Base-by-base conservation (phyloP, 1,140 invertebrate species). In the Pollicipes pollicipes region DNA sequence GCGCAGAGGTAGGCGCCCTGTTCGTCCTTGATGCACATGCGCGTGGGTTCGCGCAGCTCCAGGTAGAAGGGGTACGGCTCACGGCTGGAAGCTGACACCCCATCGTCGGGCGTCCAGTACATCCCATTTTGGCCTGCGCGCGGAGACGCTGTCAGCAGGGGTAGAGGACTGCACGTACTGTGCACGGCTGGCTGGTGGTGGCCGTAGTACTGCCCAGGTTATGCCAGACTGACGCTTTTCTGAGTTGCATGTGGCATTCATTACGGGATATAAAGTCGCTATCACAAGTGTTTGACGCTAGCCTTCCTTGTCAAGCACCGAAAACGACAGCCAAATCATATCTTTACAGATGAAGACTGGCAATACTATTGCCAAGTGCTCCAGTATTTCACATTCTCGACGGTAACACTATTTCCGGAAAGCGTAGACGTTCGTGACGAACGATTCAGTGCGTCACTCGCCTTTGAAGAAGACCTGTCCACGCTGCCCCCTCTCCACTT, bases 391-490 rank as follows among this genome's bases (percentile, higher is more conserved):
- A n/a, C n/a, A n/a, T n/a, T n/a, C n/a, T n/a, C n/a, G n/a, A n/a
- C n/a, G n/a, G n/a, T n/a, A n/a, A n/a, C n/a, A n/a, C n/a, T n/a
- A n/a, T n/a, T n/a, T n/a, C n/a, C n/a, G n/a, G n/a, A n/a, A n/a
- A n/a, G n/a, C n/a, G n/a, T n/a, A n/a, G n/a, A n/a, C n/a, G n/a
- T n/a, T n/a, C n/a, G n/a, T n/a, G n/a, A n/a, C n/a, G 68, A 26
- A 6, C 6, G 28, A 66, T 10, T 58, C 3, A 29, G 45, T 31
- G 37, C 31, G 63, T 68, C 27, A 68, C 75, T 79, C 82, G 94
- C 92, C 92, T 87, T 96, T 97, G 79, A 98, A 90, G 79, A 89
- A 88, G 58, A 97, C 93, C 64, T 90, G 81, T 30, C 95, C 95
- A 77, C 91, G 90, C 73, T 93, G 90, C 72, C 88, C 89, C 70